These are phyloP conservation scores for Acrocyrtus sp. DNA, from an alignment of 2,888 invertebrate species.

Conservation along the genomic window DNA sequence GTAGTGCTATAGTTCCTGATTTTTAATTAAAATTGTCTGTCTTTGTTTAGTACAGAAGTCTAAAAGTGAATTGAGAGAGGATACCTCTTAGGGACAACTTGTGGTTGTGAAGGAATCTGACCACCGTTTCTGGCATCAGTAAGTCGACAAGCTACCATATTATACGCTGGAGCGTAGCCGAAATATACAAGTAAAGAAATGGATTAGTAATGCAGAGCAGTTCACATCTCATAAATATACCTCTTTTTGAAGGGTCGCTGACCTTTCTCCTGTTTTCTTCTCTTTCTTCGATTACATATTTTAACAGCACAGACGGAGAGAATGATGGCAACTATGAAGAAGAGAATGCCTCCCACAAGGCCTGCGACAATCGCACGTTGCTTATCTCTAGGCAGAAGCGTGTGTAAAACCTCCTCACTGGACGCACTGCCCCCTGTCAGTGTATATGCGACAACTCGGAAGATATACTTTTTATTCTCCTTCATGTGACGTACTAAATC, in stretches of 20 bases:
- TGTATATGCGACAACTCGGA: conserved; percentile 89
- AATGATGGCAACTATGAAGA: conserved; percentile 97
- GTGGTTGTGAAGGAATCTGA: conserved; percentile 77
- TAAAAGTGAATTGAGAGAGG: not conserved
- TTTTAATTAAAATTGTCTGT: too few species aligned
- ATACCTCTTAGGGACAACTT: conserved; percentile 94
- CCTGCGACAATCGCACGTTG: conserved; percentile 97
- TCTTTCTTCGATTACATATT: conserved; percentile 96
- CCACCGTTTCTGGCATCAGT: conserved; percentile 91
- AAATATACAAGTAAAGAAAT: conserved; percentile 64
- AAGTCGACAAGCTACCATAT: conserved; percentile 97
- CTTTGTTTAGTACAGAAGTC: not conserved
- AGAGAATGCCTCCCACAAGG: conserved; percentile 94
- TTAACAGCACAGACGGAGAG: conserved; percentile 97
- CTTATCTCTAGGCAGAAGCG: conserved; percentile 89
- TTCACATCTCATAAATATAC: conserved; percentile 8
- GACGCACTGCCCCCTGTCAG: conserved; percentile 79
- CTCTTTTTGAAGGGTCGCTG: conserved; percentile 41
- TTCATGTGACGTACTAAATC: conserved; percentile 78
- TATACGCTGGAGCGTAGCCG: conserved; percentile 98
- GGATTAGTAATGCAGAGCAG: not conserved
- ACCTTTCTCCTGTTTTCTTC: conserved; percentile 99
- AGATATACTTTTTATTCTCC: conserved; percentile 90
- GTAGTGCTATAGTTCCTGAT: too few species aligned
- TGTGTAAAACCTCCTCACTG: conserved; percentile 88